Conservation (phyloP, 2,888 invertebrate species). For the Kuschelorhynchus macadamiae region DNA sequence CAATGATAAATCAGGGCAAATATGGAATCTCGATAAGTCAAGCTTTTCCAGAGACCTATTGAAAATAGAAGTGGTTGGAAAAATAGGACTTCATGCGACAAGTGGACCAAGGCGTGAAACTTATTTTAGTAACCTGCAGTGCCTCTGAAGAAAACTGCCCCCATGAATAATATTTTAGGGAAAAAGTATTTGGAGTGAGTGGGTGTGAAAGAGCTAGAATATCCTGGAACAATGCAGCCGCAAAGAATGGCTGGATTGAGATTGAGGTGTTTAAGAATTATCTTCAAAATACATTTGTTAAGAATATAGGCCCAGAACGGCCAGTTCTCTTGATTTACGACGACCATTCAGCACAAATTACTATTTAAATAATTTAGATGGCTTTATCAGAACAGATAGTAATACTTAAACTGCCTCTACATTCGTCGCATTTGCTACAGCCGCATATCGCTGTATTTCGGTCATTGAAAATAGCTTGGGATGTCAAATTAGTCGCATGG, state of each 20-base stretch:
- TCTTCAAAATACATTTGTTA: constrained; percentile 10
- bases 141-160: constrained; percentile 57
- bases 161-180: constrained; percentile 59
- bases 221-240: constrained; percentile 1
- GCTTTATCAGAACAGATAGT: constrained; percentile 36
- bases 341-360: too few relatives aligned
- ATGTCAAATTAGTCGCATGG: constrained; percentile 40
- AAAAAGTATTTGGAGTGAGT: constrained; percentile 4
- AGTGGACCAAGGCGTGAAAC: constrained; percentile 6
- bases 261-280: background rate
- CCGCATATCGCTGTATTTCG: constrained; percentile 47
- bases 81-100: background rate
- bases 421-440: constrained; percentile 15
- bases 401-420: constrained; percentile 40
- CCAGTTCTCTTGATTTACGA: constrained; percentile 17
- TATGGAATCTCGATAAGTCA: constrained; percentile 54
- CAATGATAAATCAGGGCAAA: constrained; percentile 26
- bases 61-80: constrained; percentile 50
- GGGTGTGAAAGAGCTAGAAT: background rate
- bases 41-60: constrained; percentile 44
- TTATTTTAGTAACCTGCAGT: constrained; percentile 56
- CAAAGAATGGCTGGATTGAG: constrained; percentile 1
- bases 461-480: constrained; percentile 42
- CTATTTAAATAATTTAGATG: constrained; percentile 16
- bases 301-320: constrained; percentile 33